These are phyloP conservation scores for Caenorhabditis inopinata DNA, from an alignment of 1,140 invertebrate genomes.

Conservation along the genomic window DNA sequence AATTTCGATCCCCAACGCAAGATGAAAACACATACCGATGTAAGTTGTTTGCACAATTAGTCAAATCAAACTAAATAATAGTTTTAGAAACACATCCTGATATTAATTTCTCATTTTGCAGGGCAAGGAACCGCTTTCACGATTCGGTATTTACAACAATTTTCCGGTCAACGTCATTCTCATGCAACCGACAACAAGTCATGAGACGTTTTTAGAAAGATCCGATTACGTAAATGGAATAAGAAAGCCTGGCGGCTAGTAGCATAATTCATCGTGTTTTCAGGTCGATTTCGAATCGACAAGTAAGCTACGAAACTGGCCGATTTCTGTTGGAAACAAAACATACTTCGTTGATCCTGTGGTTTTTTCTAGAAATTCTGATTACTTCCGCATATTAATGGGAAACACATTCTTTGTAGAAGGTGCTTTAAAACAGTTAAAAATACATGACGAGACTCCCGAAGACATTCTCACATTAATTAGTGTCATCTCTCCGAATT, in stretches of 20 bases:
- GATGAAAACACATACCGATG: no score
- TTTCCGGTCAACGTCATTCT: slow-evolving; percentile 9
- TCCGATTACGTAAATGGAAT: slow-evolving; percentile 5
- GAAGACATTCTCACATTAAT: background rate
- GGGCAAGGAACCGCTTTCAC: background rate
- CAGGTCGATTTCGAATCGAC: slow-evolving; percentile 4
- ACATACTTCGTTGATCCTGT: background rate
- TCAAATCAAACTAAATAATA: no score
- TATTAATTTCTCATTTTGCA: background rate
- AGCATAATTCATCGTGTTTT: background rate
- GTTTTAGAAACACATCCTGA: no score
- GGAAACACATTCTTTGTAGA: background rate
- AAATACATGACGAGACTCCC: background rate
- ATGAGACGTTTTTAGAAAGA: slow-evolving; percentile 13
- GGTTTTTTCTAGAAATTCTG: background rate
- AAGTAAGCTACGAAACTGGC: slow-evolving; percentile 16
- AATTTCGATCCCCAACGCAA: no score
- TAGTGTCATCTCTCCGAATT: slow-evolving; percentile 11
- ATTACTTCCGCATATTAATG: slow-evolving; percentile 18
- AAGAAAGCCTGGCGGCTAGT: background rate
- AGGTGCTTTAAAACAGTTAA: background rate
- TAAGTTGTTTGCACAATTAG: no score
- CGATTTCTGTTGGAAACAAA: background rate
- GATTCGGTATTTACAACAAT: background rate
- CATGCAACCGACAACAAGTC: slow-evolving; percentile 20